Conservation (phyloP, 2,797 vertebrate species). For the Lepilemur septentrionalis region DNA sequence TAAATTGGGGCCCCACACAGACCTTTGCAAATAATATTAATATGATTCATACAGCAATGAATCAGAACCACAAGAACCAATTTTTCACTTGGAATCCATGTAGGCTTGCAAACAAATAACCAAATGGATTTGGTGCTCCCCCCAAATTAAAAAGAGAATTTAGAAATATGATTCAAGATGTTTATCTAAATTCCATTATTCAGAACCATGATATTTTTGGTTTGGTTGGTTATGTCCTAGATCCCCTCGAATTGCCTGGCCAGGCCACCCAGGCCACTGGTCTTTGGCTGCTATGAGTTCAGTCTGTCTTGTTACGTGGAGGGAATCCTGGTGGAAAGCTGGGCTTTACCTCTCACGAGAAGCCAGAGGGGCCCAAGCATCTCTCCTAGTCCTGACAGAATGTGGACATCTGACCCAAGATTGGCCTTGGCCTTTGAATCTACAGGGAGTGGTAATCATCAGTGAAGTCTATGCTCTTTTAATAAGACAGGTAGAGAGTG, state of each 20-base stretch:
- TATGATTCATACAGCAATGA: constrained; percentile 18
- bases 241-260: neutral
- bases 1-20: constrained; percentile 42
- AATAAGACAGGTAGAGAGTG: neutral
- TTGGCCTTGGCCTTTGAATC: neutral
- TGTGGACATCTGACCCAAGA: neutral
- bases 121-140: neutral
- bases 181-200: neutral
- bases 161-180: constrained; percentile 2
- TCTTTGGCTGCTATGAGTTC: neutral
- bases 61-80: neutral
- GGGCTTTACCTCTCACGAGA: neutral
- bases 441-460: neutral
- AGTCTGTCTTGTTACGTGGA: neutral
- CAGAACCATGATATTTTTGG: neutral
- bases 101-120: neutral
- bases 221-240: neutral
- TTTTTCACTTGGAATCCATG: neutral
- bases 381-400: neutral
- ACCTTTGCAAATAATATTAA: constrained; percentile 3
- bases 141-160: neutral
- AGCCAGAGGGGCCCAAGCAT: neutral
- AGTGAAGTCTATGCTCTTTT: neutral
- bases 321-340: neutral
- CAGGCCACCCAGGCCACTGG: neutral